Conservation (phyloP, 2,797 vertebrate genomes). For the Lerista edwardsae region DNA sequence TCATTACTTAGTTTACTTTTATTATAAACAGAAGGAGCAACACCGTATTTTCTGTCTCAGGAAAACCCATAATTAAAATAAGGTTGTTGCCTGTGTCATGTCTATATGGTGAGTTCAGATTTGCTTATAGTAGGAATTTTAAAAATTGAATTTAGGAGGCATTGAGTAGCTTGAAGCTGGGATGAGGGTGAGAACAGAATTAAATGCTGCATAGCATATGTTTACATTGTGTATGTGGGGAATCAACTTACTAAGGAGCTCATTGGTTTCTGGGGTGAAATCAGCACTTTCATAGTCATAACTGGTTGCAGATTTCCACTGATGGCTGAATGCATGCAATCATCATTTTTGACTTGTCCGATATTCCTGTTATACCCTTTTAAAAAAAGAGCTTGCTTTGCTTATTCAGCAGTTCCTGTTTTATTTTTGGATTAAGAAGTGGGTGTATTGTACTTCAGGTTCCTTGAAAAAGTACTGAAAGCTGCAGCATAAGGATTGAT, state of each 20-base stretch:
- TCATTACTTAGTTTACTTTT: not conserved
- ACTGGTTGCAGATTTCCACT: conserved; percentile 29
- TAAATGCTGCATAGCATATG: not conserved
- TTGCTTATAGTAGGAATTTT: not conserved
- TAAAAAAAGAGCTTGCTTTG: conserved; percentile 9
- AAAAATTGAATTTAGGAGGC: conserved; percentile 15
- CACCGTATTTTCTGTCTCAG: conserved; percentile 12
- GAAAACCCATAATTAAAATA: conserved; percentile 44
- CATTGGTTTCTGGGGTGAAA: rapidly evolving
- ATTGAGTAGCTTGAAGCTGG: not conserved
- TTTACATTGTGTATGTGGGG: rapidly evolving
- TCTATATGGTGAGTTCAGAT: not conserved
- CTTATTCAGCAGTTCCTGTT: conserved; percentile 32
- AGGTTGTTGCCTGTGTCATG: conserved; percentile 30
- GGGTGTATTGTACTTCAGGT: conserved; percentile 42
- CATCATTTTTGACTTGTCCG: not conserved
- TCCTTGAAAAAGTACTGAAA: not conserved
- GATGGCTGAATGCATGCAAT: conserved; percentile 22
- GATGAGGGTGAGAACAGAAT: not conserved
- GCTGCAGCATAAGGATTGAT: conserved; percentile 34
- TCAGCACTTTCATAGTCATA: conserved; percentile 5
- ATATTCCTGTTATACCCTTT: not conserved
- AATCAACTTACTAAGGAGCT: not conserved
- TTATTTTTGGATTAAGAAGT: conserved; percentile 26
- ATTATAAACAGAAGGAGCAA: conserved; percentile 20